These are phyloP conservation scores for Venustaconcha ellipsiformis DNA, from an alignment of 1,140 invertebrate species.

Conservation along the genomic window DNA sequence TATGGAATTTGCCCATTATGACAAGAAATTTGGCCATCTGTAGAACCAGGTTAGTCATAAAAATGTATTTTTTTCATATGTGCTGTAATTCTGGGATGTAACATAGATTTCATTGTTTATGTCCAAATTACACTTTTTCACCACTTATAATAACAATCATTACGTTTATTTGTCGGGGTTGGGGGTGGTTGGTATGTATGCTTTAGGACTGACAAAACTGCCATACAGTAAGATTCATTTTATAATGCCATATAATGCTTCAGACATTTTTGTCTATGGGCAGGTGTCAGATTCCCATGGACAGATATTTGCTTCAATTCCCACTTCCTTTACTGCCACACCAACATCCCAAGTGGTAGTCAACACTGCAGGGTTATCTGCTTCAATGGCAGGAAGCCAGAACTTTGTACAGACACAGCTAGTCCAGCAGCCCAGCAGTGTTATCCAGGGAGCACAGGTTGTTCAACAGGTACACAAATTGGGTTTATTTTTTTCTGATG, in stretches of 20 bases:
- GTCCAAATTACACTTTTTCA: too few species aligned
- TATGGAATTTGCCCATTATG: too few species aligned
- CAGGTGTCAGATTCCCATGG: conserved; percentile 25
- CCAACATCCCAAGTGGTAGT: conserved; percentile 27
- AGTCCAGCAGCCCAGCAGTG: conserved; percentile 20
- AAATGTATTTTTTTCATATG: too few species aligned
- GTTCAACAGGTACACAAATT: conserved; percentile 3
- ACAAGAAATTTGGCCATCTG: too few species aligned
- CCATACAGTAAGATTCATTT: not conserved
- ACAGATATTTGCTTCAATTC: conserved; percentile 15
- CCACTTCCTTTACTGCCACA: conserved; percentile 5
- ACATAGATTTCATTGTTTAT: too few species aligned
- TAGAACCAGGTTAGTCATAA: too few species aligned
- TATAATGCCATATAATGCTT: not conserved
- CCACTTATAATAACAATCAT: too few species aligned
- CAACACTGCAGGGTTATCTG: conserved; percentile 14
- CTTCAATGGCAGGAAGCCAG: conserved; percentile 7
- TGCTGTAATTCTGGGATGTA: too few species aligned
- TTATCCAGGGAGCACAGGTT: conserved; percentile 16
- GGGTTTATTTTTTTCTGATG: not conserved
- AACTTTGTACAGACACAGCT: conserved; percentile 23
- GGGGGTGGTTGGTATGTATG: too few species aligned
- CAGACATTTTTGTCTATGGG: conserved; percentile 3
- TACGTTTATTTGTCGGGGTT: too few species aligned
- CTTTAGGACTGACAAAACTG: too few species aligned